phyloP scores from a whole-genome alignment of 1,140 invertebrate genomes.

The Drosophila watanabei region DNA sequence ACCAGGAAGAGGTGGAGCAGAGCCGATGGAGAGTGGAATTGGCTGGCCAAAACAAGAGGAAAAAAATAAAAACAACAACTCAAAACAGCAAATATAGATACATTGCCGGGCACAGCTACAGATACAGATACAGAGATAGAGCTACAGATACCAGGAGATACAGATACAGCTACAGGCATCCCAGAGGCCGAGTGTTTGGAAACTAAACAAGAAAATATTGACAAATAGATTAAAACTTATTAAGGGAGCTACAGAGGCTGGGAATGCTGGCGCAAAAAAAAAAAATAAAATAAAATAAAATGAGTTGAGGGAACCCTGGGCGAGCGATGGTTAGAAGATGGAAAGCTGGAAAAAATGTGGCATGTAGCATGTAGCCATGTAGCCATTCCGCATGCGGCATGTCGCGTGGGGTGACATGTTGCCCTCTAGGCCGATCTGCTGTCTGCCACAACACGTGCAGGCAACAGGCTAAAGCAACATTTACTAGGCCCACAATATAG shows the following conservation, averaged over 20 bases:
- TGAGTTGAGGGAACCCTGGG: not conserved
- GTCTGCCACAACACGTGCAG: conserved; percentile 58
- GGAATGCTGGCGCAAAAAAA: conserved; percentile 25
- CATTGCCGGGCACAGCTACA: conserved; percentile 18
- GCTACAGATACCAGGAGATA: conserved; percentile 5
- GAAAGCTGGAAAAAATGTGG: conserved; percentile 48
- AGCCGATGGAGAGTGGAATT: conserved; percentile 37
- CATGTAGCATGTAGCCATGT: conserved; percentile 52
- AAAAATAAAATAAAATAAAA: not conserved
- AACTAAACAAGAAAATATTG: conserved; percentile 81
- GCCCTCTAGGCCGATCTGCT: conserved; percentile 47
- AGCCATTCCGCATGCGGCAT: conserved; percentile 53
- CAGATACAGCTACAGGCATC: conserved; percentile 37
- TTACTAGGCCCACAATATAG: conserved; percentile 5
- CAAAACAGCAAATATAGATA: conserved; percentile 47
- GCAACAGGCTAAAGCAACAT: conserved; percentile 12
- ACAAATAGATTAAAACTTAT: conserved; percentile 82
- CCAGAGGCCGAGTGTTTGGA: conserved; percentile 57
- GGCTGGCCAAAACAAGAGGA: conserved; percentile 52
- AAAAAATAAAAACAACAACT: not conserved
- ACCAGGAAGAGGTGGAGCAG: conserved; percentile 45
- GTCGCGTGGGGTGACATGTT: conserved; percentile 63
- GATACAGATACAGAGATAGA: conserved; percentile 40
- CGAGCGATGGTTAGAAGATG: not conserved
- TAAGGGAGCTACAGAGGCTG: conserved; percentile 54